Evolutionary conservation across 2,113 vertebrate species (phyloP), one percentile per base, ranked within the genome.

Genomic region (Smithornis capensis): DNA sequence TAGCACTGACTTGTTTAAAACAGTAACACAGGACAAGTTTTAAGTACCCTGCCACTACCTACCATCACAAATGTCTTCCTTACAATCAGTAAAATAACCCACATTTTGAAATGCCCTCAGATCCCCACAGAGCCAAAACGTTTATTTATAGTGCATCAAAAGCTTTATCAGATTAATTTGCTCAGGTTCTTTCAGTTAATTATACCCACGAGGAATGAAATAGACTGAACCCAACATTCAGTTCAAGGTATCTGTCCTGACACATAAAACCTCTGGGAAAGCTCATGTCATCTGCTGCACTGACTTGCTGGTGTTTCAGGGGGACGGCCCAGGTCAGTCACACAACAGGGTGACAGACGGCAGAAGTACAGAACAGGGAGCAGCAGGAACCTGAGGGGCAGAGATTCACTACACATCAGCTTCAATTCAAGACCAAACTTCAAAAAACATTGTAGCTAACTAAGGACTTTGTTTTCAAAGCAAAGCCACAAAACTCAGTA

Each of bases 111-210:
- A 86, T 55, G 27, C 14, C n/a, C 25, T 80, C 45, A 57, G 45
- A 81, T 65, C 50, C 47, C 77, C 5, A 44, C 4, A 42, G 55
- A 86, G 14, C 2, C 22, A 69, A 73, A 78, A 55, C 37, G 7
- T 55, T 67, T 81, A 64, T 82, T 75, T 93, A 64, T 45, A 88
- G 71, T 38, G n/a, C 57, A 90, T 94, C 78, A 90, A 82, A 92
- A 84, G 74, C 57, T 82, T 90, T 90, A 71, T 38, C 64, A 73
- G 75, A 40, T 53, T 73, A 92, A 76, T 87, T 90, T 64, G 47
- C 19, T 19, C 3, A 0, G 24, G 22, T 82, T 71, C 38, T 87
- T 70, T 62, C 5, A 83, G 59, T 67, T 89, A 68, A 38, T 59
- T 65, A 84, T 28, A 79, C 24, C 47, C 63, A 71, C 1, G 2